phyloP scores from a whole-genome alignment of 2,888 invertebrate species.

The Monochamus alternatus region DNA sequence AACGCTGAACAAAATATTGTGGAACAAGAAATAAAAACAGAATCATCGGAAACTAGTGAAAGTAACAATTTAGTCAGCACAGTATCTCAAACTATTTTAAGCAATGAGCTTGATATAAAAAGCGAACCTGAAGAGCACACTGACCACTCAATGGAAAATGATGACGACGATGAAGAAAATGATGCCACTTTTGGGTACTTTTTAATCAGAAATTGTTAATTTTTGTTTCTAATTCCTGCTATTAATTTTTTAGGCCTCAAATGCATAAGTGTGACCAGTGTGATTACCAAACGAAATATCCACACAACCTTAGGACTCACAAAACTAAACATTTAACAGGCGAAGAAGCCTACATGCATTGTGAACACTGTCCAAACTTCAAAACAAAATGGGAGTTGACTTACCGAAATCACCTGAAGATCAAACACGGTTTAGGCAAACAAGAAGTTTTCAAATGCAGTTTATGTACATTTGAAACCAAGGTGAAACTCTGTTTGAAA shows the following conservation, averaged over 20 bases:
- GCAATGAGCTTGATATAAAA: conserved; percentile 49
- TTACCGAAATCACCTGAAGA: conserved; percentile 47
- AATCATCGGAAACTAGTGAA: conserved; percentile 13
- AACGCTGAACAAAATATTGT: conserved; percentile 15
- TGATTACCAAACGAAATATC: conserved; percentile 47
- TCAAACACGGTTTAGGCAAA: conserved; percentile 44
- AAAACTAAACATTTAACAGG: conserved; percentile 49
- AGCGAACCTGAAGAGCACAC: conserved; percentile 40
- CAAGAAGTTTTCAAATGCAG: conserved; percentile 41
- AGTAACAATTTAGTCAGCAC: neutral
- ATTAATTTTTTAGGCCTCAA: conserved; percentile 41
- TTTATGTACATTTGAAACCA: conserved; percentile 46
- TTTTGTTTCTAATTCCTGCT: neutral
- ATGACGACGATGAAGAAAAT: conserved; percentile 27
- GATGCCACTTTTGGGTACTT: conserved; percentile 34
- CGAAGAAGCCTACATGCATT: conserved; percentile 42
- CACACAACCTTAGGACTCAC: conserved; percentile 47
- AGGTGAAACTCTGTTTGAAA: conserved; percentile 40
- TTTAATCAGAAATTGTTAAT: too few relatives aligned
- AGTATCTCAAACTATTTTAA: conserved; percentile 15
- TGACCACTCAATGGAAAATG: neutral
- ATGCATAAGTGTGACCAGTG: conserved; percentile 45
- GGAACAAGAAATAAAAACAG: conserved; percentile 29
- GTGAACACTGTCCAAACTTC: conserved; percentile 44
- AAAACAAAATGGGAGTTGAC: conserved; percentile 52